Evolutionary conservation across 2,113 vertebrate species (phyloP).

Genomic region (Polypterus bichir): DNA sequence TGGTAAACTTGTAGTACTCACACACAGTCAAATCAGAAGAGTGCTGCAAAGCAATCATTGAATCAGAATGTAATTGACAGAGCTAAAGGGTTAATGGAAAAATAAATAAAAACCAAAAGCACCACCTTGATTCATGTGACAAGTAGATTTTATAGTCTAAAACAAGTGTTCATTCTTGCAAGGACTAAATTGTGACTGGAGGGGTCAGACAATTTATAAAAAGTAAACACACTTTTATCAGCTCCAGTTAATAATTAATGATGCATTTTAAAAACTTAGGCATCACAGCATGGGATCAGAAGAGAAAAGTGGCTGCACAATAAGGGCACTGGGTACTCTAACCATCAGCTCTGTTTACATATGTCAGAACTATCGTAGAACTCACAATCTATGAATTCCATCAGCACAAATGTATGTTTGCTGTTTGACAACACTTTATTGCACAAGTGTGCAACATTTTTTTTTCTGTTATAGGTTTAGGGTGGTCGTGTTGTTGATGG

Average conservation of each 20-base stretch:
- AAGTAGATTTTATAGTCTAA: too few species aligned
- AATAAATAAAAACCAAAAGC: too few species aligned
- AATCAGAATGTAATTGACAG: too few species aligned
- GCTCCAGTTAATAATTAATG: constrained; percentile 43
- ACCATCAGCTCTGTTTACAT: constrained; percentile 50
- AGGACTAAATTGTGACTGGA: constrained; percentile 23
- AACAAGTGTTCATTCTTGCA: too few species aligned
- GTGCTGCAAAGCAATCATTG: too few species aligned
- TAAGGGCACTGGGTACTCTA: constrained; percentile 35
- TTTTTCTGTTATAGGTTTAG: constrained; percentile 51
- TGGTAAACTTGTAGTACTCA: too few species aligned
- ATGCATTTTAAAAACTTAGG: constrained; percentile 32
- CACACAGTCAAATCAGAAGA: too few species aligned
- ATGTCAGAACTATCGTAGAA: constrained; percentile 50
- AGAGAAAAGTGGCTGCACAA: constrained; percentile 39
- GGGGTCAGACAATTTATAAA: background rate
- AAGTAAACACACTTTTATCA: background rate
- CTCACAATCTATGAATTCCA: constrained; percentile 37
- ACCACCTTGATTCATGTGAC: too few species aligned
- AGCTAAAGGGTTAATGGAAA: too few species aligned
- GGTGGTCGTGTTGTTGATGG: constrained; percentile 52
- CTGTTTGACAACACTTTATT: constrained; percentile 50
- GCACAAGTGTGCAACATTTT: constrained; percentile 54
- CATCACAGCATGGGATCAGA: constrained; percentile 33
- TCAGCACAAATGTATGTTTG: constrained; percentile 53